Conservation (phyloP, 2,797 vertebrate species). For the Scyliorhinus canicula region DNA sequence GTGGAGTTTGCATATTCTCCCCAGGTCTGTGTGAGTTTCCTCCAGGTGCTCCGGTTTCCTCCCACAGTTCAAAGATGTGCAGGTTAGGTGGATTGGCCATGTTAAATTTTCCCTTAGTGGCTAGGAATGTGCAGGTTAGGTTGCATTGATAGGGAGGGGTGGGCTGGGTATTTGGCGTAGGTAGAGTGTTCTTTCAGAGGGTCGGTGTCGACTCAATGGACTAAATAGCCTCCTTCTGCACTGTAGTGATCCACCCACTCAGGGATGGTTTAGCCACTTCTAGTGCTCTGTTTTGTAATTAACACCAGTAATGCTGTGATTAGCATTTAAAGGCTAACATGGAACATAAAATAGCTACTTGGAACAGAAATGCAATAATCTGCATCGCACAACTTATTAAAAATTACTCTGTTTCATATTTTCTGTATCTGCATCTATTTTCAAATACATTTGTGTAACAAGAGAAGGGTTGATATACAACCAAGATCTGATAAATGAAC, state of each 20-base stretch:
- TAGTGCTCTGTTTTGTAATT: not conserved
- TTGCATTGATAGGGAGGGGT: too few relatives aligned
- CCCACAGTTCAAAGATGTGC: too few relatives aligned
- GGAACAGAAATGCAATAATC: constrained; percentile 21
- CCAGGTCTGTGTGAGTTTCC: too few relatives aligned
- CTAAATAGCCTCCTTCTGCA: not conserved
- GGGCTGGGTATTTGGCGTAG: too few relatives aligned
- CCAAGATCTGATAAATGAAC: constrained; percentile 23
- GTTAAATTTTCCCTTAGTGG: too few relatives aligned
- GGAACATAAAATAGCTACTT: not conserved
- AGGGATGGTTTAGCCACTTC: not conserved
- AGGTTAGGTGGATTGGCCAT: too few relatives aligned
- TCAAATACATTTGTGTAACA: constrained; percentile 24
- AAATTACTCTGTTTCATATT: not conserved
- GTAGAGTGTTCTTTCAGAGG: not conserved
- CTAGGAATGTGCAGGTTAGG: too few relatives aligned
- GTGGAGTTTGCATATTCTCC: too few relatives aligned
- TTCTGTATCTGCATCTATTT: constrained; percentile 17
- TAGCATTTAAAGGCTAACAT: constrained; percentile 15
- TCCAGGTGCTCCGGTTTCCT: too few relatives aligned
- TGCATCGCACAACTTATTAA: not conserved
- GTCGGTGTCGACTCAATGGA: not conserved
- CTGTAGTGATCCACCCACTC: not conserved
- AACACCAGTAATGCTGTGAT: not conserved
- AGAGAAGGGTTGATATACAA: constrained; percentile 8